A percentile compares a stretch with the other conserved stretches of the same genome.
phyloP scores from a whole-genome alignment of 2,113 vertebrate genomes.

The Spilogale gracilis region DNA sequence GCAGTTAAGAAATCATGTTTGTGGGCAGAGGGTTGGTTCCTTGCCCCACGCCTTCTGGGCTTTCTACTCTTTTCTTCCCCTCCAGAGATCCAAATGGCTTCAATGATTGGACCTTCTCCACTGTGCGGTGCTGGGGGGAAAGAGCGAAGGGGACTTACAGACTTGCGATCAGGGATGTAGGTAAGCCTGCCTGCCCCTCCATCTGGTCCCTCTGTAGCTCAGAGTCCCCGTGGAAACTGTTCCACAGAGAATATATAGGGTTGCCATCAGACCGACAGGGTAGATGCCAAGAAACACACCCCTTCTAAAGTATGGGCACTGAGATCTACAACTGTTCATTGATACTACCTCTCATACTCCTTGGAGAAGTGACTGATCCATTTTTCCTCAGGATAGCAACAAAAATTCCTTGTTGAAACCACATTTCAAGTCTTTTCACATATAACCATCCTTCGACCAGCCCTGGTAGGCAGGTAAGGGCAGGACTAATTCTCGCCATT shows the following conservation, averaged over 20 bases:
- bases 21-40: not conserved
- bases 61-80: not conserved
- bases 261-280: not conserved
- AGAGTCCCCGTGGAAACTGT: not conserved
- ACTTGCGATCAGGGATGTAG: conserved; percentile 91
- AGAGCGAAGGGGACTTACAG: conserved; percentile 92
- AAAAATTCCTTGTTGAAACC: conserved; percentile 68
- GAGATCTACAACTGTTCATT: not conserved
- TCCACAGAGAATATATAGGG: not conserved
- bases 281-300: not conserved
- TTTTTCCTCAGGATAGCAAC: conserved; percentile 70
- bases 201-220: not conserved
- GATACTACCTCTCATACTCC: not conserved
- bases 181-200: conserved; percentile 85
- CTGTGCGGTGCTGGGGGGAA: conserved; percentile 98
- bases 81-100: conserved; percentile 92
- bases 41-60: not conserved
- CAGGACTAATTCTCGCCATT: conserved; percentile 50
- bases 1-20: not conserved
- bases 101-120: conserved; percentile 97
- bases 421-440: conserved; percentile 73
- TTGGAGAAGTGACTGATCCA: conserved; percentile 55
- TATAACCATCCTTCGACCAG: conserved; percentile 53
- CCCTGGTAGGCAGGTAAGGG: conserved; percentile 67
- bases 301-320: not conserved